phyloP scores from a whole-genome alignment of 2,797 vertebrate genomes.

The Glossophaga mutica region DNA sequence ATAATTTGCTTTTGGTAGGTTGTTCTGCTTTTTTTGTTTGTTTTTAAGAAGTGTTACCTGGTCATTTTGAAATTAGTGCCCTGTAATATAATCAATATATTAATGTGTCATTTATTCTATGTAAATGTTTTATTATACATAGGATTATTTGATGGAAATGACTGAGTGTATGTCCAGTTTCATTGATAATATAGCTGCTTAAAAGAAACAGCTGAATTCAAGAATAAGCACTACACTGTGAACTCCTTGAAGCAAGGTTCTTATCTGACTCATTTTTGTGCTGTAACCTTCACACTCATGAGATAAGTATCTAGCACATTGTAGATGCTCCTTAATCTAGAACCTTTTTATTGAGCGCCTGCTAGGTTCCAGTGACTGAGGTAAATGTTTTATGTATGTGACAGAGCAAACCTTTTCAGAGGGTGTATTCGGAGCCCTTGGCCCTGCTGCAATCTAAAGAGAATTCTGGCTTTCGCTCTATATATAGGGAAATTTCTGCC shows the following conservation, averaged over 20 bases:
- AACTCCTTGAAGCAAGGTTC: background rate
- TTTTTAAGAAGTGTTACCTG: slow-evolving; percentile 20
- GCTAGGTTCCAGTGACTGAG: background rate
- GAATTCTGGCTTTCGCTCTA: background rate
- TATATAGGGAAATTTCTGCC: background rate
- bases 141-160: background rate
- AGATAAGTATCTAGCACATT: background rate
- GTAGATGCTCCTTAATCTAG: background rate
- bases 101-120: slow-evolving; percentile 4
- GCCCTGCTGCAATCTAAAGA: background rate
- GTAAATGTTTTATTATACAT: background rate
- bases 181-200: background rate
- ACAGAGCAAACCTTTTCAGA: background rate
- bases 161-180: background rate
- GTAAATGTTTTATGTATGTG: background rate
- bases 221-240: background rate
- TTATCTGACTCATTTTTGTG: background rate
- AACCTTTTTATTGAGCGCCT: background rate
- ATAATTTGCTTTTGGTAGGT: slow-evolving; percentile 19
- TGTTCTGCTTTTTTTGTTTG: background rate
- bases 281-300: background rate
- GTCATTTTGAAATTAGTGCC: slow-evolving; percentile 30
- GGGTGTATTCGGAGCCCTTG: background rate
- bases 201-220: background rate
- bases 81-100: background rate